A percentile compares a stretch with the other conserved stretches of the same genome.
Evolutionary conservation across 2,888 invertebrate species (phyloP).

Genomic region (Synergus itoensis): DNA sequence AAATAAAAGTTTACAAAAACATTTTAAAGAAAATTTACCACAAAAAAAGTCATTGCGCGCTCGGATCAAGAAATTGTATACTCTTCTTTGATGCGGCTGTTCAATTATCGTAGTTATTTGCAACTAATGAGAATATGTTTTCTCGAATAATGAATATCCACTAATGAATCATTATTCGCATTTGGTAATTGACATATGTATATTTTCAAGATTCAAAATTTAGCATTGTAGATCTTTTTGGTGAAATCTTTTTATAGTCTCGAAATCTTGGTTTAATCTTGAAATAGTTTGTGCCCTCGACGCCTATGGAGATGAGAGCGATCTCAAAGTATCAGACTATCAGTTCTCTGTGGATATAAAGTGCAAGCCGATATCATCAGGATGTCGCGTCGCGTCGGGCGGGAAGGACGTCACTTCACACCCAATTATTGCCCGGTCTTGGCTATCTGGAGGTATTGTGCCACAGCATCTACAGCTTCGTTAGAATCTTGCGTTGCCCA

Average conservation of each 20-base stretch:
- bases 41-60: no score
- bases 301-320: conserved; percentile 27
- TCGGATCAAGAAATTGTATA: no score
- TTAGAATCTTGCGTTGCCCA: conserved; percentile 41
- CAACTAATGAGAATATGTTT: no score
- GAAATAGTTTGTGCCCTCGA: background rate
- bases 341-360: conserved; percentile 50
- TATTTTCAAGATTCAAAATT: no score
- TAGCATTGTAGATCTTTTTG: background rate
- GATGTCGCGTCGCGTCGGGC: conserved; percentile 51
- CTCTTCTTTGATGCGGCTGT: no score
- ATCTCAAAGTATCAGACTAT: background rate
- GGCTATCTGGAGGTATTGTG: conserved; percentile 41
- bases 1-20: no score
- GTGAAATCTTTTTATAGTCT: background rate
- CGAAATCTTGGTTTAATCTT: background rate
- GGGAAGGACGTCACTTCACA: conserved; percentile 57
- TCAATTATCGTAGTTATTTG: no score
- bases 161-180: no score
- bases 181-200: no score
- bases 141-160: no score
- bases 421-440: conserved; percentile 58
- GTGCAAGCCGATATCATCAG: conserved; percentile 53
- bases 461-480: conserved; percentile 43
- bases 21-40: no score